A percentile compares a stretch with the other conserved stretches of the same genome.
phyloP scores from a whole-genome alignment of 2,797 vertebrate species.

The Chelonia mydas region DNA sequence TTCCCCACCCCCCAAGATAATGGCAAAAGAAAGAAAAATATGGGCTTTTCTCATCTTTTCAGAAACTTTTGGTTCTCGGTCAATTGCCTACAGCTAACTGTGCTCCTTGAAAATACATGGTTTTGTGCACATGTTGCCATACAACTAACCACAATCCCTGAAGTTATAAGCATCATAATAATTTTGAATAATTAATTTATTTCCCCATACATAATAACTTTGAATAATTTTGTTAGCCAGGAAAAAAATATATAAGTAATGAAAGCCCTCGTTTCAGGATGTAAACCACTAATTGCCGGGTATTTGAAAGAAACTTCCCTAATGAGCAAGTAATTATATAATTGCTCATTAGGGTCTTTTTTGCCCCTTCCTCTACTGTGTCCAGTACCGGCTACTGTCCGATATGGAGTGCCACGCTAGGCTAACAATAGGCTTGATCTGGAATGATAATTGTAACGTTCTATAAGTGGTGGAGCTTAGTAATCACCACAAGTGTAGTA shows the following conservation, averaged over 20 bases:
- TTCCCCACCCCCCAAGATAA: not conserved
- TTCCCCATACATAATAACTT: no score
- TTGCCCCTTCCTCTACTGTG: not conserved
- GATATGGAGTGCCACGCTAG: not conserved
- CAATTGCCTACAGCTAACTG: not conserved
- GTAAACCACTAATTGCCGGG: conserved; percentile 26
- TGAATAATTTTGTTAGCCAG: not conserved
- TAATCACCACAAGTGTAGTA: not conserved
- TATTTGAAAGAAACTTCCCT: conserved; percentile 27
- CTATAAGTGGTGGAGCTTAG: not conserved
- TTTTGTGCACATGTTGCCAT: not conserved
- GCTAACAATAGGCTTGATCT: not conserved
- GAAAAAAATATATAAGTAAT: conserved; percentile 1
- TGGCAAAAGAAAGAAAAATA: not conserved
- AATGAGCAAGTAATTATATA: conserved; percentile 37
- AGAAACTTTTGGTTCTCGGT: not conserved
- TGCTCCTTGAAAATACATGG: not conserved
- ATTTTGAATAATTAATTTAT: not conserved
- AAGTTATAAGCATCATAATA: not conserved
- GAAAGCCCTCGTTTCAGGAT: not conserved
- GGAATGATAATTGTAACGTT: not conserved
- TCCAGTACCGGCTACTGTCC: not conserved
- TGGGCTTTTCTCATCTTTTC: not conserved
- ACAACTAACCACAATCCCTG: no score
- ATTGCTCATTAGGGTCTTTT: not conserved